Evolutionary conservation across 2,113 vertebrate genomes (phyloP).

Genomic region (Camelus dromedarius): DNA sequence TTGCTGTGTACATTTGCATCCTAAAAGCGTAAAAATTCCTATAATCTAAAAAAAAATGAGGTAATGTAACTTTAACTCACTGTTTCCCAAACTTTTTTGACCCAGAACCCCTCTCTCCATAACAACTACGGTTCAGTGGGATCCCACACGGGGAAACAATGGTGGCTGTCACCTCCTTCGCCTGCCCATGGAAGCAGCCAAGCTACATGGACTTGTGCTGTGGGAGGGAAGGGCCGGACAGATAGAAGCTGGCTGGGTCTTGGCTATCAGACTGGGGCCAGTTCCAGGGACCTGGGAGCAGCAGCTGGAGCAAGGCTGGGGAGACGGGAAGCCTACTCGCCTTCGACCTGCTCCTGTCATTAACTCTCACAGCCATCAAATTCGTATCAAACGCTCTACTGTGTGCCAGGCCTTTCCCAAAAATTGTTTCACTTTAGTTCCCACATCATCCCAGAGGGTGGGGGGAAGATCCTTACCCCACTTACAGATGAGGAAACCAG

Average conservation of each 20-base stretch:
- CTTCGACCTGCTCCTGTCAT: not conserved
- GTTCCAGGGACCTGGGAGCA: slow-evolving; percentile 36
- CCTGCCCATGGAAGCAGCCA: not conserved
- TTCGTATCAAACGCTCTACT: not conserved
- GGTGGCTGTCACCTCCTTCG: not conserved
- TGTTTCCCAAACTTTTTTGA: not conserved
- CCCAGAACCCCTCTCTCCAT: not conserved
- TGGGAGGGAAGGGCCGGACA: not conserved
- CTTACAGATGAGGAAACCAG: not conserved
- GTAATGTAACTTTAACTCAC: not conserved
- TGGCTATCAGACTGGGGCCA: not conserved
- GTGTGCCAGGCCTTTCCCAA: slow-evolving; percentile 63
- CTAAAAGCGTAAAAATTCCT: not conserved
- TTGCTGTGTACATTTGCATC: not conserved
- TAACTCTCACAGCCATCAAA: not conserved
- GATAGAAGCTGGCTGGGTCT: slow-evolving; percentile 24
- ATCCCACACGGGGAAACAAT: not conserved
- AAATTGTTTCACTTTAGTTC: slow-evolving; percentile 38
- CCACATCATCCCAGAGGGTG: not conserved
- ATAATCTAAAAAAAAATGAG: not conserved
- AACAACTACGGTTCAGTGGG: not conserved
- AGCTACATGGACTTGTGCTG: not conserved
- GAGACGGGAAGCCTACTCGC: not conserved
- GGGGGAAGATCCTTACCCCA: not conserved
- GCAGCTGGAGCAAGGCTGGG: not conserved